Percentiles rank a stretch among this genome's conserved stretches.
phyloP scores from a whole-genome alignment of 2,888 invertebrate genomes.

The Scotopteryx bipunctaria region DNA sequence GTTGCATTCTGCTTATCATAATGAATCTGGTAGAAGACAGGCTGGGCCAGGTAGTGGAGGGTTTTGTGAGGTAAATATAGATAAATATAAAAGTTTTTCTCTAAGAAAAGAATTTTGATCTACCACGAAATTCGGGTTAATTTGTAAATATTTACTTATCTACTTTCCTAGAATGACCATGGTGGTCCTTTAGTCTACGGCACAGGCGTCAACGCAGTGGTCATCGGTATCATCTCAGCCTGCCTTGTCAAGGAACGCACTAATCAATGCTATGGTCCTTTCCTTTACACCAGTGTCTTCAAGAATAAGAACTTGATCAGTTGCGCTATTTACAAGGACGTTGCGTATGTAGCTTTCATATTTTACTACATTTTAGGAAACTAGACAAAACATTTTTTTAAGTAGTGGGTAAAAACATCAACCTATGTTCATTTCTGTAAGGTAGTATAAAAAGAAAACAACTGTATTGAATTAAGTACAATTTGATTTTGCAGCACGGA shows the following conservation, averaged over 20 bases:
- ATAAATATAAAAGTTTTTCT: not conserved
- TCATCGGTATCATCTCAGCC: conserved; percentile 65
- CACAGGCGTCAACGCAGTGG: conserved; percentile 44
- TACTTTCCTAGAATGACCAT: conserved; percentile 59
- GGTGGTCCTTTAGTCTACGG: conserved; percentile 61
- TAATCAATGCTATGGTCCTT: conserved; percentile 64
- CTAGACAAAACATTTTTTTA: no score
- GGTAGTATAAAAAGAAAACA: not conserved
- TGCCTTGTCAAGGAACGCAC: conserved; percentile 61
- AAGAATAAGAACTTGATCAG: conserved; percentile 58
- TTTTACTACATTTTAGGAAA: not conserved
- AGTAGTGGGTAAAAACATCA: no score
- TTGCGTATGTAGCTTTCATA: conserved; percentile 42
- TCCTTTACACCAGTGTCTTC: conserved; percentile 64
- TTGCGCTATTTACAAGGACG: conserved; percentile 62
- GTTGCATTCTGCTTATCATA: conserved; percentile 58
- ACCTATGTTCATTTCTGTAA: no score
- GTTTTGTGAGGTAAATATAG: conserved; percentile 61
- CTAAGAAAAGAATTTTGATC: no score
- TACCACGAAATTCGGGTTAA: not conserved
- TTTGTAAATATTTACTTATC: not conserved
- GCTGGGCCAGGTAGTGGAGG: conserved; percentile 49
- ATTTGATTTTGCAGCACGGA: conserved; percentile 45
- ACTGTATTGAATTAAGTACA: not conserved
- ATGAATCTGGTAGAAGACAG: conserved; percentile 41